These are phyloP conservation scores for Crotalus adamanteus DNA, from an alignment of 2,797 vertebrate species.

Conservation along the genomic window DNA sequence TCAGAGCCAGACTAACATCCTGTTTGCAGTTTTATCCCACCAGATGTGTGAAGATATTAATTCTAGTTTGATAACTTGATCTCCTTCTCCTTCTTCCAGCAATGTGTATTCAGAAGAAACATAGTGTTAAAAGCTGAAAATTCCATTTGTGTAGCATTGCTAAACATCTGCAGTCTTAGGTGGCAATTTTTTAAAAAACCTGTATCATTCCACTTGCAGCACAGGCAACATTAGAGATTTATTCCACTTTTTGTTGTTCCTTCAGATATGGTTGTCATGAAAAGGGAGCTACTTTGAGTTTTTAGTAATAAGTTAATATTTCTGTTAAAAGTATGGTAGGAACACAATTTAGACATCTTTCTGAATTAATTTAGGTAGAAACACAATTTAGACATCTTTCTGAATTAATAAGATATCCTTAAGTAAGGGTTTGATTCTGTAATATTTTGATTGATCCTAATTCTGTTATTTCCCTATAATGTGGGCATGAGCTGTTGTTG, in stretches of 20 bases:
- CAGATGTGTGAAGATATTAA: background rate
- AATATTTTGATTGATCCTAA: background rate
- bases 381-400: background rate
- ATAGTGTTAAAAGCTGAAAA: background rate
- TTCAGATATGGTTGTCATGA: background rate
- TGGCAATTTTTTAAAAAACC: background rate
- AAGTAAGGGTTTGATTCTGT: background rate
- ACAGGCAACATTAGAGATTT: background rate
- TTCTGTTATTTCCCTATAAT: background rate
- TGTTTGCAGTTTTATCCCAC: background rate
- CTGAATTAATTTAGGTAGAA: background rate
- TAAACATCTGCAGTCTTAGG: background rate
- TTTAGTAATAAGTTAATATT: background rate
- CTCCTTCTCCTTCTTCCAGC: background rate
- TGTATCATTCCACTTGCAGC: background rate
- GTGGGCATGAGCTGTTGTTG: background rate
- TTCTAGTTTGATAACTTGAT: background rate
- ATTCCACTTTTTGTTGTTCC: background rate
- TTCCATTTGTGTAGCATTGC: background rate
- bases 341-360: background rate
- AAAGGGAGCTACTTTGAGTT: background rate
- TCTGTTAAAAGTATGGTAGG: background rate
- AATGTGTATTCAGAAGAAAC: background rate
- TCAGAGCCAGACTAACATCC: background rate
- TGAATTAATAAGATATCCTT: background rate